A percentile compares a stretch with the other conserved stretches of the same genome.
Evolutionary conservation across 1,140 invertebrate genomes (phyloP).

Genomic region (Eumeta japonica): DNA sequence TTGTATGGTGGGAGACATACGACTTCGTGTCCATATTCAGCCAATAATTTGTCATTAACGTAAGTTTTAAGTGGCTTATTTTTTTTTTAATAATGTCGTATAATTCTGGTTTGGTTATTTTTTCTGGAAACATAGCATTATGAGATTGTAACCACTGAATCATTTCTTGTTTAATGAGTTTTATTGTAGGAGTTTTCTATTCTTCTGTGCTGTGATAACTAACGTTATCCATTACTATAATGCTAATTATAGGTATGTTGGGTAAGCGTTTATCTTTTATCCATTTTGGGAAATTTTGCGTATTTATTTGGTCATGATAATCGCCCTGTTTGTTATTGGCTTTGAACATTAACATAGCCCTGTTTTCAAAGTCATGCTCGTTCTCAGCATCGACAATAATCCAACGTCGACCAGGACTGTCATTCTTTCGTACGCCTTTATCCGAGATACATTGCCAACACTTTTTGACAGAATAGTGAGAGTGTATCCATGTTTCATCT

Average conservation of each 20-base stretch:
- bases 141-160: slow-evolving; percentile 4
- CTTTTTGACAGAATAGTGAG: neutral
- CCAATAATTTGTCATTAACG: slow-evolving; percentile 11
- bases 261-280: slow-evolving; percentile 13
- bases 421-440: neutral
- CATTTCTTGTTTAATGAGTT: slow-evolving; percentile 19
- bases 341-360: slow-evolving; percentile 17
- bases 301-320: slow-evolving; percentile 20
- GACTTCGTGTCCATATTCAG: slow-evolving; percentile 14
- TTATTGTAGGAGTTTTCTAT: slow-evolving; percentile 16
- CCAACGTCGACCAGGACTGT: slow-evolving; percentile 7
- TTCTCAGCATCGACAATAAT: slow-evolving; percentile 20
- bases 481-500: slow-evolving; percentile 14
- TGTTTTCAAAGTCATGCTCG: slow-evolving; percentile 14
- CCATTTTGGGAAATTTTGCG: neutral
- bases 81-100: slow-evolving; percentile 9
- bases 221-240: slow-evolving; percentile 39
- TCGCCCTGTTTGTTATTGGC: slow-evolving; percentile 12
- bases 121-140: slow-evolving; percentile 8
- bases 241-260: slow-evolving; percentile 21
- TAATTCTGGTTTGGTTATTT: slow-evolving; percentile 13
- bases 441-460: slow-evolving; percentile 11
- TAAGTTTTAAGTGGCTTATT: slow-evolving; percentile 14
- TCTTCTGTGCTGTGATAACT: slow-evolving; percentile 28
- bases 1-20: slow-evolving; percentile 14